Evolutionary conservation across 2,888 invertebrate genomes (phyloP).

Genomic region (Thymelicus lineola): DNA sequence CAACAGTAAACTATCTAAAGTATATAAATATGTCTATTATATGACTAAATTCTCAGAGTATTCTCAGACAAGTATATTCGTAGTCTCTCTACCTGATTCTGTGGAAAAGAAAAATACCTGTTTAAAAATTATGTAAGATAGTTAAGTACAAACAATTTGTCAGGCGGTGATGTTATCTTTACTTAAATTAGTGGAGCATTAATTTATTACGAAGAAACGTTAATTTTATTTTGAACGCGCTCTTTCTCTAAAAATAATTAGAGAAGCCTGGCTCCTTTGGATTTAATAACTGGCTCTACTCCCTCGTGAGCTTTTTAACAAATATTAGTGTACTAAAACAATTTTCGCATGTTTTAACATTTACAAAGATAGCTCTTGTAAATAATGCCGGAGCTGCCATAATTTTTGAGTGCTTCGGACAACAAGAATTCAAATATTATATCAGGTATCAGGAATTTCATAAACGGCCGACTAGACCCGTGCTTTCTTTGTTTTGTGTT

Average conservation of each 20-base stretch:
- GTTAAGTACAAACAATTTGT: no score
- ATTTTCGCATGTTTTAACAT: conserved; percentile 33
- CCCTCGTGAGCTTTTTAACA: conserved; percentile 45
- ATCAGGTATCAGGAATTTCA: conserved; percentile 35
- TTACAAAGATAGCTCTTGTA: conserved; percentile 32
- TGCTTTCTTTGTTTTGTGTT: conserved; percentile 12
- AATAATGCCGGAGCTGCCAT: conserved; percentile 26
- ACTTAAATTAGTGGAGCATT: not conserved
- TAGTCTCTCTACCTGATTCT: no score
- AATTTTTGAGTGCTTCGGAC: conserved; percentile 31
- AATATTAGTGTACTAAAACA: conserved; percentile 47
- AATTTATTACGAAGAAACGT: conserved; percentile 40
- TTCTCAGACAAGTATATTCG: no score
- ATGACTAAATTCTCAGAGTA: no score
- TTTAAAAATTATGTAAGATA: no score
- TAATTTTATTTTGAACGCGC: conserved; percentile 36
- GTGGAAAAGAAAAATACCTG: no score
- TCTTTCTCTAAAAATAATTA: conserved; percentile 31
- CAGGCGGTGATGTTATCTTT: no score
- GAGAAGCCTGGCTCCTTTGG: conserved; percentile 41
- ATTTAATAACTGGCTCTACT: conserved; percentile 47
- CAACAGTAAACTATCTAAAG: no score
- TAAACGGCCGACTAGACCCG: conserved; percentile 24
- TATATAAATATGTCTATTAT: no score
- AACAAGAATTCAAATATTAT: conserved; percentile 35